Base-by-base conservation (phyloP, 2,888 invertebrate genomes). In the Aporophyla lueneburgensis region DNA sequence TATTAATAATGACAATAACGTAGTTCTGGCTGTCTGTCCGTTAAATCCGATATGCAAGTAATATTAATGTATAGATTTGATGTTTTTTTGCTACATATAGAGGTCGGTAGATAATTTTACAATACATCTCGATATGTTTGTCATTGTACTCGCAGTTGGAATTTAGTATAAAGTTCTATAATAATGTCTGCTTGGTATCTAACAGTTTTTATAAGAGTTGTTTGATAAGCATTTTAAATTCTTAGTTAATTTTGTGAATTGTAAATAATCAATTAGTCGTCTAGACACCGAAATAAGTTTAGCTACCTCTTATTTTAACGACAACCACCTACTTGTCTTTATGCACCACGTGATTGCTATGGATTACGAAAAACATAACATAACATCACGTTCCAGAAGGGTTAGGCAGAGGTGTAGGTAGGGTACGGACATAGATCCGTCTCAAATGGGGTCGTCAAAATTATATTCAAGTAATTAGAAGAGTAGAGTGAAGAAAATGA, bases 211-310 rank as follows among this genome's bases (percentile, higher is more conserved):
- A 21, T 67, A 16, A 27, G 12, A 56, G n/a, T 46, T 46, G 9
- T 24, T 43, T 54, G 49, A 27, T 51, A 63, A 56, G 24, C 49
- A 63, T 49, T 63, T 7, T 21, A 74, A 62, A 46, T 75, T 27
- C 24, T 19, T 10, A 46, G 5, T 59, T 43, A 59, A 27, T 51
- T 73, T 71, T 53, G 51, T 53, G 10, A 21, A 65, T 51, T 53
- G 19, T 27, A 54, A 24, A 10, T 73, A 62, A 61, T 53, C n/a
- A 54, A 2, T 62, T 49, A 46, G 19, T 62, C 24, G 43, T 73
- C 53, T 54, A 54, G 46, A 54, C 16, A 46, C 40, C 49, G 10
- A 21, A 46, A 74, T 27, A 49, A 16, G 33, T 71, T 73, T 71
- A 51, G 16, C n/a, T 53, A 21, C 43, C 19, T 5, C 6, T 33